Evolutionary conservation across 2,888 invertebrate species (phyloP).

Genomic region (Cremastinae sp.): DNA sequence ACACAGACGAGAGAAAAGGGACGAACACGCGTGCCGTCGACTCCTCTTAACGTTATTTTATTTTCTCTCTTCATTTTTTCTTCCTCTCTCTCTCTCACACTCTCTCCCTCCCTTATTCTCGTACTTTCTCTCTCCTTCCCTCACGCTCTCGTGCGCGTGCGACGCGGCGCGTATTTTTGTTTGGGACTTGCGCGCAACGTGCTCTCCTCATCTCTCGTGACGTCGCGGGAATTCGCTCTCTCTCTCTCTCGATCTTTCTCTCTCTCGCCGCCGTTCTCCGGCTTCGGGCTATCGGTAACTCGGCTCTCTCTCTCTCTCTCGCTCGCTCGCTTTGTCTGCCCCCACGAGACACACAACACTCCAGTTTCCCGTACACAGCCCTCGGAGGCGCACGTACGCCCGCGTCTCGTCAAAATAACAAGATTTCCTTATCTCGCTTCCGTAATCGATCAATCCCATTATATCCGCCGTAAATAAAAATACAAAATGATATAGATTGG

Average conservation of each 20-base stretch:
- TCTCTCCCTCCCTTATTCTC: conserved; percentile 10
- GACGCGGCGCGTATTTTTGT: conserved; percentile 70
- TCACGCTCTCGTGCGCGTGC: conserved; percentile 48
- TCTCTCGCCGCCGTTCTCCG: conserved; percentile 51
- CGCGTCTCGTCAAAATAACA: conserved; percentile 45
- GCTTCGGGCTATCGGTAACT: conserved; percentile 63
- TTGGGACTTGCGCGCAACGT: conserved; percentile 68
- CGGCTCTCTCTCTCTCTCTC: conserved; percentile 51
- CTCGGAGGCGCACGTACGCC: conserved; percentile 58
- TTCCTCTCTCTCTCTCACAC: not conserved
- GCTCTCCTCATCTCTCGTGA: conserved; percentile 60
- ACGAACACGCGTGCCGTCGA: conserved; percentile 49
- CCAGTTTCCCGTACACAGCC: conserved; percentile 61
- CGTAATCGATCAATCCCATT: conserved; percentile 17
- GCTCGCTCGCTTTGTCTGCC: conserved; percentile 46
- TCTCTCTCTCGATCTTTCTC: conserved; percentile 56
- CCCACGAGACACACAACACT: conserved; percentile 70
- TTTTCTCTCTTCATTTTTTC: conserved; percentile 3
- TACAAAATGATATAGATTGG: not conserved
- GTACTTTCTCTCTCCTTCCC: not conserved
- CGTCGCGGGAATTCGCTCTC: conserved; percentile 55
- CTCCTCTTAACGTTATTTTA: conserved; percentile 11
- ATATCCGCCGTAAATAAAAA: conserved; percentile 9
- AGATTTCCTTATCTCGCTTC: conserved; percentile 22
- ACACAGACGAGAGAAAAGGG: conserved; percentile 1